phyloP scores from a whole-genome alignment of 2,888 invertebrate species.

The Gastrophysa polygoni region DNA sequence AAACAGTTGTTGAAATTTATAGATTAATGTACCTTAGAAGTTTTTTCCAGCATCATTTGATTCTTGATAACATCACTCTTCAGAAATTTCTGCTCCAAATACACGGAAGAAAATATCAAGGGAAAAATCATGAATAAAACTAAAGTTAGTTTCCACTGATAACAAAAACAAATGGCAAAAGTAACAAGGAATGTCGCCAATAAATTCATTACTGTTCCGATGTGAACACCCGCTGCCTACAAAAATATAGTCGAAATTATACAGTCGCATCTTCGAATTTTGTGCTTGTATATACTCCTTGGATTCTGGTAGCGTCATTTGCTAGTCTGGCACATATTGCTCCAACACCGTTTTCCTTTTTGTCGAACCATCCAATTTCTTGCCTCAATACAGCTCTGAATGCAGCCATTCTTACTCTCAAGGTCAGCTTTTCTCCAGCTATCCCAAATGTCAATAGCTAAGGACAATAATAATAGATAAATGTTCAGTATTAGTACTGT shows the following conservation, averaged over 20 bases:
- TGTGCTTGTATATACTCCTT: constrained; percentile 67
- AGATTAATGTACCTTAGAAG: constrained; percentile 79
- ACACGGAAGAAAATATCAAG: constrained; percentile 69
- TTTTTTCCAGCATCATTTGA: constrained; percentile 73
- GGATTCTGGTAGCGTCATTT: constrained; percentile 77
- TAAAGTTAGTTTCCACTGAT: constrained; percentile 74
- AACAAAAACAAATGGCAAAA: constrained; percentile 66
- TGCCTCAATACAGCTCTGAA: constrained; percentile 73
- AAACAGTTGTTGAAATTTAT: too few relatives aligned
- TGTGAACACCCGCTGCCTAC: constrained; percentile 76
- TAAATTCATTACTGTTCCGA: constrained; percentile 76
- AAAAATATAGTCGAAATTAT: constrained; percentile 24
- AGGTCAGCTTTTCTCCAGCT: constrained; percentile 81
- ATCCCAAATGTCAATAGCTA: constrained; percentile 67
- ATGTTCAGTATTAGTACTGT: too few relatives aligned
- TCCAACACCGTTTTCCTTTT: constrained; percentile 74
- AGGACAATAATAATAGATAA: constrained; percentile 21
- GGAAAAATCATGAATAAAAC: constrained; percentile 74
- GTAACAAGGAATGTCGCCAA: constrained; percentile 70
- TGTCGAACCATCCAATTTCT: constrained; percentile 78
- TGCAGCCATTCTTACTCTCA: constrained; percentile 69
- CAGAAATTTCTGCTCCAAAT: constrained; percentile 69
- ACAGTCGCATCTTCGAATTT: background rate
- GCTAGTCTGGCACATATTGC: constrained; percentile 76
- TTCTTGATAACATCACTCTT: constrained; percentile 69